Evolutionary conservation across 2,113 vertebrate genomes (phyloP), one percentile per base, ranked within the genome.

Genomic region (Sitta europaea): DNA sequence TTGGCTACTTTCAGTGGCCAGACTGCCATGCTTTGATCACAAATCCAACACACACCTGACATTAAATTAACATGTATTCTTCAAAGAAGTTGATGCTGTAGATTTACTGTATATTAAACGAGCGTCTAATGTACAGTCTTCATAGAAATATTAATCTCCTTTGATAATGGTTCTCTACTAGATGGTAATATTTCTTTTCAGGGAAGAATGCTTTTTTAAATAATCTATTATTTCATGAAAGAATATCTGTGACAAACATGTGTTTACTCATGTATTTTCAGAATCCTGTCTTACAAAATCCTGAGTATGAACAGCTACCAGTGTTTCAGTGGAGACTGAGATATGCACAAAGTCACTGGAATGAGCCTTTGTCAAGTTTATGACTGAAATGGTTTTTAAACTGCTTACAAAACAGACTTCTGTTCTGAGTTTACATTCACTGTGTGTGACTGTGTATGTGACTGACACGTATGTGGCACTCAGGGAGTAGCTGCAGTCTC

Each of bases 391-490:
- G 25, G 47, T n/a, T 27, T 4, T 5, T 12, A 51, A 67, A 50
- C 3, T 4, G 35, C 20, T 89, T 65, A 48, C 7, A 45, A 70
- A 92, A 55, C 9, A 51, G 36, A 27, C 22, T 77, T 12, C 29
- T 50, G 13, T 54, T 11, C 47, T 57, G n/a, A 72, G 29, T 68
- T 92, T 82, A 16, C 40, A 8, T 57, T 72, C 70, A 8, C 40
- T 72, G 4, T 53, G 28, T 75, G 43, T 3, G 4, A 16, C 40
- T 66, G 24, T 18, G 11, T 67, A 24, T 48, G n/a, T 86, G 83
- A 66, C n/a, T 81, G 35, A 81, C 48, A 40, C 0, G 0, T 50
- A n/a, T 23, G 24, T 4, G 1, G 29, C 57, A 68, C 62, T 40
- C 6, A 50, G 23, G 40, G 15, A 88, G 27, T 38, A 66, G 72